A percentile compares a stretch with the other conserved stretches of the same genome.
Evolutionary conservation across 2,113 vertebrate species (phyloP).

Genomic region (Cygnus atratus): DNA sequence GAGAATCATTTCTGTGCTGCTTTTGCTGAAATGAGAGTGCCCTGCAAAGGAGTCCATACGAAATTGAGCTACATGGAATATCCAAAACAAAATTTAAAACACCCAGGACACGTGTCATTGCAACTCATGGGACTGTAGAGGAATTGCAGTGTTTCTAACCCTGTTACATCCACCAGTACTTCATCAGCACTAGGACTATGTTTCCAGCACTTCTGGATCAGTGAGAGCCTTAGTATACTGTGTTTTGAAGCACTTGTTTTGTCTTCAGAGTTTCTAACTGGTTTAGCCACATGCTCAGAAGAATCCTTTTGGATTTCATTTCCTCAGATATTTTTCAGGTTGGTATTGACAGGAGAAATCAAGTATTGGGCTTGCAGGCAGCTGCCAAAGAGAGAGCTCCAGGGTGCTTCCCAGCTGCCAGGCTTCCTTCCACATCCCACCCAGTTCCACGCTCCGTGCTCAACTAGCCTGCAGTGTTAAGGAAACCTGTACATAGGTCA

Average conservation of each 20-base stretch:
- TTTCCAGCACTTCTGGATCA: neutral
- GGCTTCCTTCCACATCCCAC: neutral
- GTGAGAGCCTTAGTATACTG: neutral
- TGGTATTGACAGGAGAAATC: neutral
- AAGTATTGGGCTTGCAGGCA: neutral
- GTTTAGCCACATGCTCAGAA: neutral
- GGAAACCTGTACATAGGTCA: neutral
- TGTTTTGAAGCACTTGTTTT: neutral
- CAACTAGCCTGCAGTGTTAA: neutral
- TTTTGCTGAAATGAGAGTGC: conserved; percentile 1
- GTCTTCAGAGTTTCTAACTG: neutral
- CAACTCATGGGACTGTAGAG: neutral
- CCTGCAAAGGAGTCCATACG: neutral
- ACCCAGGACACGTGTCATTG: neutral
- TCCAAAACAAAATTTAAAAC: neutral
- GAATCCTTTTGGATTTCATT: neutral
- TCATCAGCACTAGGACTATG: neutral
- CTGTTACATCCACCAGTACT: neutral
- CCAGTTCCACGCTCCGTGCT: neutral
- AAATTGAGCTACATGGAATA: neutral
- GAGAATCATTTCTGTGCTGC: neutral
- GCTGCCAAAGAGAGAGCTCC: neutral
- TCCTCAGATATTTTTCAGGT: neutral
- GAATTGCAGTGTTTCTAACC: neutral
- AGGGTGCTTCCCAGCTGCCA: neutral